Conservation (phyloP, 2,888 invertebrate genomes). For the Lypha dubia region DNA sequence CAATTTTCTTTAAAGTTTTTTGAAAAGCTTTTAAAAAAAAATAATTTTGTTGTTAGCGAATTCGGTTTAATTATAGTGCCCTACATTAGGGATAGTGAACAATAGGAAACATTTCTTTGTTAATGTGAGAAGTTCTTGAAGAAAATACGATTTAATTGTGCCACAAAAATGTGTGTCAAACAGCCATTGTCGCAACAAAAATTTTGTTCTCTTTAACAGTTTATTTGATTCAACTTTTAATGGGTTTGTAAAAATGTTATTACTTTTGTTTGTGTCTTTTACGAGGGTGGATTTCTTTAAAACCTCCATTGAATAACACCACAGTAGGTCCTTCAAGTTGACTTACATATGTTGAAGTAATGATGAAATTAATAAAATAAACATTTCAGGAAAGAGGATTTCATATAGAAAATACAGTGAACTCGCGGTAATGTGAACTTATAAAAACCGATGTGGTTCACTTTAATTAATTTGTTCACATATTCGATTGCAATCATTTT, state of each 20-base stretch:
- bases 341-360: no score
- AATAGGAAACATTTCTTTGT: neutral
- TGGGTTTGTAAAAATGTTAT: neutral
- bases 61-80: constrained; percentile 26
- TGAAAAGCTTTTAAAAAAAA: neutral
- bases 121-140: neutral
- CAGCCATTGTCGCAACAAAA: neutral
- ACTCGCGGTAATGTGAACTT: no score
- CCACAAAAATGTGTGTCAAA: neutral
- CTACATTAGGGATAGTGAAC: neutral
- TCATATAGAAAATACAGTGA: no score
- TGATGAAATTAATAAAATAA: no score
- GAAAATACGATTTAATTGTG: neutral
- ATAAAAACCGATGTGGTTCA: no score
- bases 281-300: no score
- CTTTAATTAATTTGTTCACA: no score
- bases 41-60: neutral
- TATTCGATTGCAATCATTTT: no score
- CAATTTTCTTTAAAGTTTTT: constrained; percentile 55
- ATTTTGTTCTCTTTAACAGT: neutral
- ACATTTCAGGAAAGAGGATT: no score
- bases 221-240: neutral
- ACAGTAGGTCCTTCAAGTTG: no score
- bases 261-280: neutral
- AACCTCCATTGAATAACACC: no score